phyloP scores from a whole-genome alignment of 2,113 vertebrate species.

The Rhizomys pruinosus region DNA sequence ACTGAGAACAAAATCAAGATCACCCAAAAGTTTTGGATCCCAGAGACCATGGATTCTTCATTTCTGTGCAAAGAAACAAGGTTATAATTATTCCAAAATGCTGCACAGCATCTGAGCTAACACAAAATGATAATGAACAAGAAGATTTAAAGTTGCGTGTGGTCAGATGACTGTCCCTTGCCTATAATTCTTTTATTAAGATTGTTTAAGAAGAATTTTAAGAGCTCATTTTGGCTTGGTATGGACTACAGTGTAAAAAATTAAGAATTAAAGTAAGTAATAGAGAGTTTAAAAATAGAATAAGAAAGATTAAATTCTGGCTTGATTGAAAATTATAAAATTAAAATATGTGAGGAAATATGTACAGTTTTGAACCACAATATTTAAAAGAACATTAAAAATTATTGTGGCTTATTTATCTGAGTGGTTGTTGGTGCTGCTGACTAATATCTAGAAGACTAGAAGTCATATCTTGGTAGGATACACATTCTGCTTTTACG shows the following conservation, averaged over 20 bases:
- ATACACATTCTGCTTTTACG: background rate
- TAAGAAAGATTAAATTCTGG: background rate
- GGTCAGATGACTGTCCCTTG: background rate
- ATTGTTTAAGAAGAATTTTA: background rate
- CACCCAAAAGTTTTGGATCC: background rate
- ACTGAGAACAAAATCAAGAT: background rate
- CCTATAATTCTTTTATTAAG: background rate
- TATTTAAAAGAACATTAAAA: too few relatives aligned
- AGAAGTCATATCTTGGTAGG: background rate
- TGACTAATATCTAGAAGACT: background rate
- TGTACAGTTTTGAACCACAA: background rate
- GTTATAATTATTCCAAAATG: background rate
- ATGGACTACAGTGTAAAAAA: background rate
- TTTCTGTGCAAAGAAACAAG: background rate
- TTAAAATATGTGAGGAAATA: background rate
- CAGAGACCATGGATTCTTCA: background rate
- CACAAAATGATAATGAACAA: background rate
- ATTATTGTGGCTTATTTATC: background rate
- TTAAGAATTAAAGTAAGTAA: background rate
- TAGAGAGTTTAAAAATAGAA: background rate
- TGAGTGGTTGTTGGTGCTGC: background rate
- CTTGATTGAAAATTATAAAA: background rate
- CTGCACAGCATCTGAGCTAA: background rate
- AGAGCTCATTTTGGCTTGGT: background rate
- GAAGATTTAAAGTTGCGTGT: background rate